Evolutionary conservation across 2,888 invertebrate species (phyloP), one percentile per base, ranked within the genome.

Genomic region (Cephus spinipes): DNA sequence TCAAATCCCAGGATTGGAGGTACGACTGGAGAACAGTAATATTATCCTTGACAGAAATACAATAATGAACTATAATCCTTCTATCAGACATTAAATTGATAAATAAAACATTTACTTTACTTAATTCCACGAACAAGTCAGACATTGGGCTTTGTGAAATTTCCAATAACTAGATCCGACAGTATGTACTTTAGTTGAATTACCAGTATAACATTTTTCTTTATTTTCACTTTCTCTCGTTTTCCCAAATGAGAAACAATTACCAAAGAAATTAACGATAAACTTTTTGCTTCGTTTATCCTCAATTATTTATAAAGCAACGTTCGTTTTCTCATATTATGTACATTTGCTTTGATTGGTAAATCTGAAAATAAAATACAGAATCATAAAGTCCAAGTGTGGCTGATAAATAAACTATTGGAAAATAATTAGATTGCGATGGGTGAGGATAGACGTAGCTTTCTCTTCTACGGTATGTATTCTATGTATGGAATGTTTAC

Each of bases 1-100:
- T 79, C 87, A 85, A 79, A 85, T 86, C 77, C 85, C 86, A 32
- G 86, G 82, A 36, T 73, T 88, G 69, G 85, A 89, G 89, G 90
- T 90, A 85, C 76, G 81, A 40, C 33, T 23, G 23, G 6, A 55
- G 23, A 55, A 23, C 9, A 55, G 6, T 23, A 31, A 40, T 30
- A 31, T 23, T 15, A 40, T 31, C 11, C n/a, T 69, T 11, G 23
- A 55, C 4, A 15, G 9, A 6, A 2, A 9, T 55, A 55, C 0
- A 11, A 71, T 11, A 71, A 32, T 12, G 11, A 30, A 71, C 2
- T 30, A 71, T 32, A 12, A 71, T 0, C 12, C 32, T 15, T 31
- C 11, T 30, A 69, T 71, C 71, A 32, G 2, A 23, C 23, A 23
- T 15, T 55, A 6, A 15, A 40, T 40, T 40, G 15, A 40, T 15